phyloP scores from a whole-genome alignment of 2,797 vertebrate genomes.

The Parambassis ranga region DNA sequence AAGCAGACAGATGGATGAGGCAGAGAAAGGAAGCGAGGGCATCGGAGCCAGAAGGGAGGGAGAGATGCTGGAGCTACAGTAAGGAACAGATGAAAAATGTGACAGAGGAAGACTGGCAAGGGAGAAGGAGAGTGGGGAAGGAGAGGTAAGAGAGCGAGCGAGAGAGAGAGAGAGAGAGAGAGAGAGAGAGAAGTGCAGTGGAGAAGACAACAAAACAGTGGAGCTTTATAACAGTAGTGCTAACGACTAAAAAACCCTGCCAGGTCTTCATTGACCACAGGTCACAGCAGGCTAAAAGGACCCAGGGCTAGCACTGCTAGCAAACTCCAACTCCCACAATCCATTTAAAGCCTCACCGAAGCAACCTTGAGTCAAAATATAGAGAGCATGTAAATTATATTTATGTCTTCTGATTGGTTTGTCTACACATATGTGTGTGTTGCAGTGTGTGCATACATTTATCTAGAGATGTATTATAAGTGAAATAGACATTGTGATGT shows the following conservation, averaged over 20 bases:
- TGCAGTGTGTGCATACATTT: too few relatives aligned
- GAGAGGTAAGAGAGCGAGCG: neutral
- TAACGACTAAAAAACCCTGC: constrained; percentile 37
- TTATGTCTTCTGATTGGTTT: too few relatives aligned
- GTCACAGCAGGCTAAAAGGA: constrained; percentile 57
- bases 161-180: neutral
- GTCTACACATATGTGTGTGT: too few relatives aligned
- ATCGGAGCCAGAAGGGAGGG: constrained; percentile 5
- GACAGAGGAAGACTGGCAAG: constrained; percentile 6
- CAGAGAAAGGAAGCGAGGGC: constrained; percentile 18
- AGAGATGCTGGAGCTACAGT: neutral
- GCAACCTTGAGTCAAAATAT: neutral
- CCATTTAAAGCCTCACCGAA: constrained; percentile 44
- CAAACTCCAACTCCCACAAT: constrained; percentile 55
- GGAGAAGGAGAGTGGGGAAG: neutral
- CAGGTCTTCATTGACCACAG: constrained; percentile 61
- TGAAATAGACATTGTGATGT: too few relatives aligned
- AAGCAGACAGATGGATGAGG: constrained; percentile 60
- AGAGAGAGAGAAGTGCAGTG: constrained; percentile 30
- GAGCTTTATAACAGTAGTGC: constrained; percentile 22
- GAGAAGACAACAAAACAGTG: constrained; percentile 12
- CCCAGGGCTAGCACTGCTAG: constrained; percentile 10
- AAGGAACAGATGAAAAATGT: constrained; percentile 33
- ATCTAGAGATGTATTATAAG: too few relatives aligned
- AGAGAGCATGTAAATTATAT: neutral